Conservation (phyloP, 2,888 invertebrate genomes). For the Bellardia pandia region DNA sequence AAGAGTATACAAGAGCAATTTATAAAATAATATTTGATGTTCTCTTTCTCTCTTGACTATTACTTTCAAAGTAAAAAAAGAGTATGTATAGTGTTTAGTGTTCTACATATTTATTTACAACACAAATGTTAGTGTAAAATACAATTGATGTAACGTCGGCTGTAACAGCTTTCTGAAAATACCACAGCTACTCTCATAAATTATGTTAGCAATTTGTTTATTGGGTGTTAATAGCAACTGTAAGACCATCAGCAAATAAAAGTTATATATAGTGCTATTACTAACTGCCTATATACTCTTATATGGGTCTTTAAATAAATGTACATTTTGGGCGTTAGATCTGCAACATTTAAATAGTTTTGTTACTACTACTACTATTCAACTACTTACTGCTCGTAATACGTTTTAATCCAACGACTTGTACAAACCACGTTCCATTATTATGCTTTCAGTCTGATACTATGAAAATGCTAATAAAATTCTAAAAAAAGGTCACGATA, state of each 20-base stretch:
- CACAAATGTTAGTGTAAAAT: too few species aligned
- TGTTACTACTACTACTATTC: not conserved
- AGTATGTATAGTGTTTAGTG: too few species aligned
- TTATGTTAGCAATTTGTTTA: not conserved
- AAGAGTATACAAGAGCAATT: too few species aligned
- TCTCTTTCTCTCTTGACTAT: too few species aligned
- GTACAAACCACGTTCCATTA: slow-evolving; percentile 51
- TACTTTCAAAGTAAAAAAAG: too few species aligned
- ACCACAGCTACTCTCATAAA: too few species aligned
- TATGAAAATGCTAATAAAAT: slow-evolving; percentile 56
- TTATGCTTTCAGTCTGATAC: slow-evolving; percentile 35
- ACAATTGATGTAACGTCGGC: too few species aligned
- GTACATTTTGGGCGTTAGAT: not conserved
- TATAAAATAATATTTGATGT: too few species aligned
- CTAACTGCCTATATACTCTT: not conserved
- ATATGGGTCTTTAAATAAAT: slow-evolving; percentile 5
- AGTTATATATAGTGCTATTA: slow-evolving; percentile 1
- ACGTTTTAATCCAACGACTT: slow-evolving; percentile 48
- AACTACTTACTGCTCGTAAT: not conserved
- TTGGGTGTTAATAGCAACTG: slow-evolving; percentile 6
- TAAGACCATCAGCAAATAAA: slow-evolving; percentile 10
- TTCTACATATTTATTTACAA: too few species aligned
- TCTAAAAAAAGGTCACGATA: not conserved
- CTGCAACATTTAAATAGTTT: slow-evolving; percentile 32
- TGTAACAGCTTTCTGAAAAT: too few species aligned